Conservation (phyloP, 2,797 vertebrate genomes). For the Hapalemur alaotrensis region DNA sequence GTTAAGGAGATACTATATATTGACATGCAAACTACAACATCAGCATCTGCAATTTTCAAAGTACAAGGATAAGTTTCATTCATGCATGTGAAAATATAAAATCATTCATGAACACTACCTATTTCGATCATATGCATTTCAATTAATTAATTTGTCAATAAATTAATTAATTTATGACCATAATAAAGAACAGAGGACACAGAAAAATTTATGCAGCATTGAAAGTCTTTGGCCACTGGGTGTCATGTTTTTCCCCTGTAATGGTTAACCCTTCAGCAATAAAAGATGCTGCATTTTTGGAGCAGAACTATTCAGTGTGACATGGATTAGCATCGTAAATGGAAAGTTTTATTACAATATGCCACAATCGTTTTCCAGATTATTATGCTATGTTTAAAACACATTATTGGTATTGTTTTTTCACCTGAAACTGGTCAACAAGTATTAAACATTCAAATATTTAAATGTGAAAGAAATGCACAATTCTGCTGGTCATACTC, state of each 20-base stretch:
- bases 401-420: background rate
- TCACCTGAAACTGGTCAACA: background rate
- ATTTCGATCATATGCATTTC: background rate
- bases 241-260: constrained; percentile 78
- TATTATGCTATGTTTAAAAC: background rate
- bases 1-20: accelerated
- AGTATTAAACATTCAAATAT: background rate
- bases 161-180: background rate
- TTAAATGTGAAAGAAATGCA: background rate
- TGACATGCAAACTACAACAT: accelerated
- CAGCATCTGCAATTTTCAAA: background rate
- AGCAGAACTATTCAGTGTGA: background rate
- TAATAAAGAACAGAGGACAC: background rate
- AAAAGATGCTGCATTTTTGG: background rate
- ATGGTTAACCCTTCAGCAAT: background rate
- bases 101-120: background rate
- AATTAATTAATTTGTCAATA: background rate
- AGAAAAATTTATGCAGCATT: background rate
- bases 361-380: background rate
- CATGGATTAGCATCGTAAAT: accelerated
- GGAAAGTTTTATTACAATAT: no score
- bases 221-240: constrained; percentile 71
- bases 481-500: no score
- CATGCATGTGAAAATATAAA: accelerated
- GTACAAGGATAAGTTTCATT: background rate